These are phyloP conservation scores for Siniperca undulata DNA, from an alignment of 2,797 vertebrate species.

Conservation along the genomic window DNA sequence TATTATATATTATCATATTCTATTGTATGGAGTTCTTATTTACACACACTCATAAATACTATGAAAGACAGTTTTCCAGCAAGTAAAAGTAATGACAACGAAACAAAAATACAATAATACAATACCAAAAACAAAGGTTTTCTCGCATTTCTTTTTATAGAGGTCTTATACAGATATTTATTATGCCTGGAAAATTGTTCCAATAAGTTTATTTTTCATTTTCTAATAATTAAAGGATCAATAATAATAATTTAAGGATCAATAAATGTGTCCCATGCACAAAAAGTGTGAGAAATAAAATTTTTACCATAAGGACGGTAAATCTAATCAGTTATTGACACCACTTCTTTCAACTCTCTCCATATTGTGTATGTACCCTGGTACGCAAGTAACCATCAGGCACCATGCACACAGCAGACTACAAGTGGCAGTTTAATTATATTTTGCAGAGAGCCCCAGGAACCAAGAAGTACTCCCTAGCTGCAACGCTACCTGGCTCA, in stretches of 20 bases:
- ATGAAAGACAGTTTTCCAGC: background rate
- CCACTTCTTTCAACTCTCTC: background rate
- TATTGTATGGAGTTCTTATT: background rate
- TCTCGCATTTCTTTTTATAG: background rate
- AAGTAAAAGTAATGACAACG: background rate
- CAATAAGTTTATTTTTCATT: background rate
- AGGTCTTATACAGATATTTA: background rate
- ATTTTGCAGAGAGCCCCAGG: constrained; percentile 32
- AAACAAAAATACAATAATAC: background rate
- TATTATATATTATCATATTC: no score
- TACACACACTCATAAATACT: background rate
- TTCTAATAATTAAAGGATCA: background rate
- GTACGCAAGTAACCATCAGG: constrained; percentile 23
- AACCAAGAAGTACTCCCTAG: constrained; percentile 16
- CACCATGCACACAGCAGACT: constrained; percentile 3
- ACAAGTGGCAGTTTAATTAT: constrained; percentile 50
- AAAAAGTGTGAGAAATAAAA: constrained; percentile 18
- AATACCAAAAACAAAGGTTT: background rate
- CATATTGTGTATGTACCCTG: background rate
- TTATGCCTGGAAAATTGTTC: background rate
- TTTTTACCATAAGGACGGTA: no score
- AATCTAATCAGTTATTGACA: background rate
- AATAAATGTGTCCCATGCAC: background rate
- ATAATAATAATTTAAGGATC: background rate
- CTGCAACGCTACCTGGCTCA: background rate